Conservation (phyloP, 2,888 invertebrate genomes). For the Ichneumoninae sp. region DNA sequence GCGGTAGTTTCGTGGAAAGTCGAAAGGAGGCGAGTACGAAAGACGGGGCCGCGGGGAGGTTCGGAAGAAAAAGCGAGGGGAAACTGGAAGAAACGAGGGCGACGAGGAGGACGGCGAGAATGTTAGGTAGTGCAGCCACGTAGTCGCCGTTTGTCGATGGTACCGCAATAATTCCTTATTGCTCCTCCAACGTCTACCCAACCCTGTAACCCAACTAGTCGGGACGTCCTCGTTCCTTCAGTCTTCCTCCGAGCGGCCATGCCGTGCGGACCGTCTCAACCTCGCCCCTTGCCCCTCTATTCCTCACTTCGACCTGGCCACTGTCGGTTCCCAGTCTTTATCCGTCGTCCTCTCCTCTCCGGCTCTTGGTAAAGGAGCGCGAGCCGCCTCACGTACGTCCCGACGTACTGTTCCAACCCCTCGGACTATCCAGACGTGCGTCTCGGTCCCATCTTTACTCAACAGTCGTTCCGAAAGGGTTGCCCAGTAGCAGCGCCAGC, state of each 20-base stretch:
- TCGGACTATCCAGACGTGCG: constrained; percentile 53
- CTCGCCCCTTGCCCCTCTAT: constrained; percentile 52
- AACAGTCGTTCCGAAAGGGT: constrained; percentile 66
- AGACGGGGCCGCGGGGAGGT: constrained; percentile 64
- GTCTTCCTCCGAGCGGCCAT: constrained; percentile 64
- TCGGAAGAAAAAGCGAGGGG: constrained; percentile 59
- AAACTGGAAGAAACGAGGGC: constrained; percentile 47
- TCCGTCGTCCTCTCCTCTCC: constrained; percentile 64
- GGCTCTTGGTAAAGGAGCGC: constrained; percentile 59
- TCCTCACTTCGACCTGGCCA: constrained; percentile 41
- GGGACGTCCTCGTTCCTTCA: constrained; percentile 70
- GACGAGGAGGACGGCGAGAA: constrained; percentile 70
- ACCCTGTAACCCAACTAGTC: constrained; percentile 73
- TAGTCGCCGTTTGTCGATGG: constrained; percentile 84
- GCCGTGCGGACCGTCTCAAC: constrained; percentile 61
- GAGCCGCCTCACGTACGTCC: constrained; percentile 70
- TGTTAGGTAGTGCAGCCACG: constrained; percentile 83
- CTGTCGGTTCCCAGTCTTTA: constrained; percentile 36
- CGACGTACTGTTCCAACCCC: constrained; percentile 64
- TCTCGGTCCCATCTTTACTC: constrained; percentile 51
- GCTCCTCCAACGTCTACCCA: constrained; percentile 79
- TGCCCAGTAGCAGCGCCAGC: constrained; percentile 48
- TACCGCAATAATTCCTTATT: constrained; percentile 85
- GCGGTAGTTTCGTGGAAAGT: constrained; percentile 71
- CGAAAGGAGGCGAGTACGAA: constrained; percentile 68